These are phyloP conservation scores for Ormyrus rosae DNA, from an alignment of 2,888 invertebrate genomes.

Conservation along the genomic window DNA sequence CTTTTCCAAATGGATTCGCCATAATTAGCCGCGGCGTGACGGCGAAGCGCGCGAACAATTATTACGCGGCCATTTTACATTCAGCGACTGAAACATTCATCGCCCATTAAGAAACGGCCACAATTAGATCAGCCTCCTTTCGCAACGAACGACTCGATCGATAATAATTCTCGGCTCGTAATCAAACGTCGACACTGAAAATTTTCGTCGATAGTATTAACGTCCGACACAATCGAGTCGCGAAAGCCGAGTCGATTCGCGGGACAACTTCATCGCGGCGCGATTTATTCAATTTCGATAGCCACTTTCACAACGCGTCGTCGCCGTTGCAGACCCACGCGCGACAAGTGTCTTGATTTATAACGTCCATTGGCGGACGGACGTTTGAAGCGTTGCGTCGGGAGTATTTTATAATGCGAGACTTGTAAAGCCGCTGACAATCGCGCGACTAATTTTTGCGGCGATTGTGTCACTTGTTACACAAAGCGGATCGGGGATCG, in stretches of 20 bases:
- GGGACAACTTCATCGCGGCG: not conserved
- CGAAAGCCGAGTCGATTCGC: not conserved
- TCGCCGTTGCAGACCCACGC: constrained; percentile 25
- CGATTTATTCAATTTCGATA: too few species aligned
- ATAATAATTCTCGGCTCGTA: constrained; percentile 1
- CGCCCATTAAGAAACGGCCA: not conserved
- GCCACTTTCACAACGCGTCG: not conserved
- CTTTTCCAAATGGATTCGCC: not conserved
- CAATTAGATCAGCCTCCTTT: constrained; percentile 20
- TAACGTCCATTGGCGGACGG: not conserved
- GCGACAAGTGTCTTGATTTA: constrained; percentile 54
- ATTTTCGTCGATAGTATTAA: not conserved
- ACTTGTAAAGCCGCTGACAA: not conserved
- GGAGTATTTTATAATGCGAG: constrained; percentile 16
- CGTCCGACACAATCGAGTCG: too few species aligned
- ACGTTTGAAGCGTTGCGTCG: constrained; percentile 22
- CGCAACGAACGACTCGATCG: not conserved
- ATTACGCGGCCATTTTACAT: constrained; percentile 11
- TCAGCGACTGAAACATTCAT: constrained; percentile 7
- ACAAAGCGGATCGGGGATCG: not conserved
- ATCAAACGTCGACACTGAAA: constrained; percentile 24
- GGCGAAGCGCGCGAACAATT: not conserved
- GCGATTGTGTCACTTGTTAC: constrained; percentile 39
- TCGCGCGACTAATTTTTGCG: constrained; percentile 34
- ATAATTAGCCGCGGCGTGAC: constrained; percentile 8